Conservation (phyloP, 2,113 vertebrate genomes). For the Brienomyrus longianalis region DNA sequence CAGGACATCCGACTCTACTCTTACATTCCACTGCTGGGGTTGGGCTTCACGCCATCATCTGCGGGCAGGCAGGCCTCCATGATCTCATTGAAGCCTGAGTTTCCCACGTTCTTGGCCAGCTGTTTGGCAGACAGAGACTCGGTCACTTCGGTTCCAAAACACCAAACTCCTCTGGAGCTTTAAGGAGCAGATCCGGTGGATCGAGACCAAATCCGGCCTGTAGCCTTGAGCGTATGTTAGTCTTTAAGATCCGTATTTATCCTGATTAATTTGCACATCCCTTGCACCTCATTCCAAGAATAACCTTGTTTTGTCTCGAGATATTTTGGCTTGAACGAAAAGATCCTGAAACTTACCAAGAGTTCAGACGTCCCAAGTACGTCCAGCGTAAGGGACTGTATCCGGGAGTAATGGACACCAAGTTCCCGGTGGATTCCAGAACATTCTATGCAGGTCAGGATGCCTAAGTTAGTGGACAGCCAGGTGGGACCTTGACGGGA, state of each 20-base stretch:
- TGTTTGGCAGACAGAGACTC: slow-evolving; percentile 39
- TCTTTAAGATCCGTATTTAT: not conserved
- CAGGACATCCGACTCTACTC: slow-evolving; percentile 32
- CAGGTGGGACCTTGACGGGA: slow-evolving; percentile 80
- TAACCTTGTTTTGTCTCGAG: not conserved
- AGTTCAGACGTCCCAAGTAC: slow-evolving; percentile 96
- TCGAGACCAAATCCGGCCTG: not conserved
- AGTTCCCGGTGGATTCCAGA: slow-evolving; percentile 73
- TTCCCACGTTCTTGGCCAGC: slow-evolving; percentile 99
- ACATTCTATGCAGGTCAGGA: slow-evolving; percentile 69
- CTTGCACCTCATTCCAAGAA: not conserved
- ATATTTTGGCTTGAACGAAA: not conserved
- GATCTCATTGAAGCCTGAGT: slow-evolving; percentile 94
- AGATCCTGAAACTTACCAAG: slow-evolving; percentile 66
- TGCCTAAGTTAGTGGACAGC: slow-evolving; percentile 88
- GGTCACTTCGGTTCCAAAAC: not conserved
- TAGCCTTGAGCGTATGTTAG: not conserved
- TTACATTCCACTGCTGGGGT: slow-evolving; percentile 92
- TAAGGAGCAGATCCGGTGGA: not conserved
- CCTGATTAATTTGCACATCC: not conserved
- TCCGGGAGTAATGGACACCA: slow-evolving; percentile 94
- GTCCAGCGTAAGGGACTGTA: slow-evolving; percentile 93
- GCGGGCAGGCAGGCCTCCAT: slow-evolving; percentile 85
- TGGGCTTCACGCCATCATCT: slow-evolving; percentile 80
- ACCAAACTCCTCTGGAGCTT: not conserved